Conservation (phyloP, 2,888 invertebrate species). For the Mesochorus sp. region DNA sequence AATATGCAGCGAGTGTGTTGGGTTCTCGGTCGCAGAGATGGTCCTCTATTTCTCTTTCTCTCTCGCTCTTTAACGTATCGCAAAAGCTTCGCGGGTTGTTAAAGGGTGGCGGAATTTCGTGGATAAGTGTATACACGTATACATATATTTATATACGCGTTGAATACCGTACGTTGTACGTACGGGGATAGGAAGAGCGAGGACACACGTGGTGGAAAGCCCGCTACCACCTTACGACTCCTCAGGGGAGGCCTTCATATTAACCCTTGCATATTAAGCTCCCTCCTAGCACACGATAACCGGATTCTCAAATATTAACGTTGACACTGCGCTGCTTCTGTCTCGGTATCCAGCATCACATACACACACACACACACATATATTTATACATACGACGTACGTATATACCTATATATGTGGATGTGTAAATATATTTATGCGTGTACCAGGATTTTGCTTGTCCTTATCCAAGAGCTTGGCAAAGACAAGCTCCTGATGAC, state of each 20-base stretch:
- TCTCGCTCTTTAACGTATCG: slow-evolving; percentile 17
- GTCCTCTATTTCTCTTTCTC: slow-evolving; percentile 11
- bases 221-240: slow-evolving; percentile 80
- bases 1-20: slow-evolving; percentile 80
- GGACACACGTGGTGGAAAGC: slow-evolving; percentile 61
- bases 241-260: slow-evolving; percentile 81
- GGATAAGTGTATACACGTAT: no score
- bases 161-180: slow-evolving; percentile 57
- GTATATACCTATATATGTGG: not conserved
- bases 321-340: slow-evolving; percentile 68
- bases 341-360: slow-evolving; percentile 11
- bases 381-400: no score
- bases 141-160: slow-evolving; percentile 49
- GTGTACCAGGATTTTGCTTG: not conserved
- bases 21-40: slow-evolving; percentile 63
- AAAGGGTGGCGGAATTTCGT: slow-evolving; percentile 73
- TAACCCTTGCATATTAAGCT: slow-evolving; percentile 81
- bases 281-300: slow-evolving; percentile 76
- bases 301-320: slow-evolving; percentile 80
- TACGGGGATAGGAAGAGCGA: slow-evolving; percentile 50
- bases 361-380: no score
- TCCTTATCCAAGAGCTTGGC: not conserved
- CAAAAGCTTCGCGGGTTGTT: slow-evolving; percentile 66
- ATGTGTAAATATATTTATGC: not conserved
- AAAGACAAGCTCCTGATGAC: not conserved